A percentile compares a stretch with the other conserved stretches of the same genome.
These are phyloP conservation scores for Macrotis lagotis DNA, from an alignment of 2,113 vertebrate species.

Conservation along the genomic window DNA sequence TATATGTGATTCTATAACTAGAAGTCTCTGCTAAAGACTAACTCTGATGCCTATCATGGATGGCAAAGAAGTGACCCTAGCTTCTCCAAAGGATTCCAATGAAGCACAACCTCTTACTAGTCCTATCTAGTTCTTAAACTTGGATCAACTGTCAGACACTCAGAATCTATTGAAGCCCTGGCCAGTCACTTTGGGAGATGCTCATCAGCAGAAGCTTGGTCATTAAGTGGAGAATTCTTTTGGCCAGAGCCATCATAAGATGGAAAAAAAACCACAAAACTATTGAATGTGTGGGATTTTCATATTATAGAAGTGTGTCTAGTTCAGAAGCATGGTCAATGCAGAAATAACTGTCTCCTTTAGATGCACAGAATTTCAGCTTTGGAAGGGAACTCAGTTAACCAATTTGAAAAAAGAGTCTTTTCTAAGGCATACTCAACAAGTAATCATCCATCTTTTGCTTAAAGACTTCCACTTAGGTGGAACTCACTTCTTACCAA, in stretches of 20 bases:
- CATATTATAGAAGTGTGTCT: neutral
- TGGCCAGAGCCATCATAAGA: neutral
- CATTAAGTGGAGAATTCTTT: neutral
- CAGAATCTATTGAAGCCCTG: neutral
- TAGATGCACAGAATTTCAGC: neutral
- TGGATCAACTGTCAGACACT: neutral
- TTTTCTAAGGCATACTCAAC: neutral
- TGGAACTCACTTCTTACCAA: neutral
- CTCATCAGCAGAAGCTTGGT: neutral
- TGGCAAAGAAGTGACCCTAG: neutral
- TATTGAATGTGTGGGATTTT: neutral
- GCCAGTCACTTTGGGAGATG: neutral
- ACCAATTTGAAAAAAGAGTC: neutral
- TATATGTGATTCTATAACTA: neutral
- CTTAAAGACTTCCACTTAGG: neutral
- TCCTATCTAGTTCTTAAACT: neutral
- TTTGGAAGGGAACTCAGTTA: neutral
- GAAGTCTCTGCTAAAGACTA: neutral
- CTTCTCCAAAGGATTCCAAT: neutral
- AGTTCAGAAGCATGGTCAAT: neutral
- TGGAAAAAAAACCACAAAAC: neutral
- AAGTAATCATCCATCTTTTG: neutral
- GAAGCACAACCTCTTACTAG: neutral
- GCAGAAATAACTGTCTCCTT: neutral
- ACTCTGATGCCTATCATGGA: neutral